Percentiles rank a stretch among this genome's conserved stretches.
phyloP scores from a whole-genome alignment of 2,888 invertebrate species.

The Eulithis prunata region DNA sequence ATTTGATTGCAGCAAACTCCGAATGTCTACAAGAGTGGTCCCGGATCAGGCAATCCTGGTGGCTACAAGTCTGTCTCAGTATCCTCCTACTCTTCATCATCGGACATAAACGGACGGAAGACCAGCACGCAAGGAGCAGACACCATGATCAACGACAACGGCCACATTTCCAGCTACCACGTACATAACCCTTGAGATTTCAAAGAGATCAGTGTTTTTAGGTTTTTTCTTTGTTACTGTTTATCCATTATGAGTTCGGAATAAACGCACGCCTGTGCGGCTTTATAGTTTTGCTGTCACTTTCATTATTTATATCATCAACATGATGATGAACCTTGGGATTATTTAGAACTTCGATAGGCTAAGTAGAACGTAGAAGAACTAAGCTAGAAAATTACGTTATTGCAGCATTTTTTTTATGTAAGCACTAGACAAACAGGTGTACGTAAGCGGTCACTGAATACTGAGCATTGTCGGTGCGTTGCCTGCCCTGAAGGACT shows the following conservation, averaged over 20 bases:
- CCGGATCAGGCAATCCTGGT: conserved; percentile 37
- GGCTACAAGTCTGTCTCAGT: conserved; percentile 84
- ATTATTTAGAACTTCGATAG: too few relatives aligned
- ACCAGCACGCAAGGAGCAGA: conserved; percentile 82
- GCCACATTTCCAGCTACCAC: conserved; percentile 86
- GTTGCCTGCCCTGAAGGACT: too few relatives aligned
- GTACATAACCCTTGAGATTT: conserved; percentile 62
- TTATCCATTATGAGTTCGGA: conserved; percentile 12
- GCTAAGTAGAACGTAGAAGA: too few relatives aligned
- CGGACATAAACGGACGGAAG: conserved; percentile 85
- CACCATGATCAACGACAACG: conserved; percentile 89
- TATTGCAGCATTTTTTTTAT: too few relatives aligned
- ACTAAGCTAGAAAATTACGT: too few relatives aligned
- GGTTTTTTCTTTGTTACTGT: background rate
- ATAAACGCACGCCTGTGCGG: conserved; percentile 21
- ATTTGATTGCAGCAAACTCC: conserved; percentile 64
- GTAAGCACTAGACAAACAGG: too few relatives aligned
- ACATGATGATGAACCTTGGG: too few relatives aligned
- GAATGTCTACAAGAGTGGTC: conserved; percentile 74
- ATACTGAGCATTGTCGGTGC: too few relatives aligned
- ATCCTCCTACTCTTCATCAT: conserved; percentile 85
- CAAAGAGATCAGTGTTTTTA: background rate
- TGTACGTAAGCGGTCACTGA: too few relatives aligned
- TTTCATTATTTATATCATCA: background rate
- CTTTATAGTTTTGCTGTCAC: background rate